Evolutionary conservation across 2,113 vertebrate genomes (phyloP).

Genomic region (Lipotes vexillifer): DNA sequence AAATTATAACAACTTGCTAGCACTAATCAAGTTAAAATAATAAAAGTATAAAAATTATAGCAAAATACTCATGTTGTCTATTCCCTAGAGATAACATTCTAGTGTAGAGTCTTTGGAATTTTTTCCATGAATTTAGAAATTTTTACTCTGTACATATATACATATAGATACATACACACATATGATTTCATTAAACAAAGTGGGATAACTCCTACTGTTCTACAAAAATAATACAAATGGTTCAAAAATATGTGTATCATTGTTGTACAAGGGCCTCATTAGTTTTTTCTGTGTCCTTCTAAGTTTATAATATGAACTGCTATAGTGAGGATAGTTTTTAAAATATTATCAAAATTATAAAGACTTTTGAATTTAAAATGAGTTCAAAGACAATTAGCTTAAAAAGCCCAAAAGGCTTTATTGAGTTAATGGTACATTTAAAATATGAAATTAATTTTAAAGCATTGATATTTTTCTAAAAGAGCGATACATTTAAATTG

Average conservation of each 20-base stretch:
- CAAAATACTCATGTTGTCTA: background rate
- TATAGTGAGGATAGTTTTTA: slow-evolving; percentile 45
- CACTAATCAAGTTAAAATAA: background rate
- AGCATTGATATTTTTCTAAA: slow-evolving; percentile 67
- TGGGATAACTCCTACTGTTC: background rate
- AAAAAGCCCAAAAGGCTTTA: slow-evolving; percentile 73
- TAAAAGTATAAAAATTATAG: background rate
- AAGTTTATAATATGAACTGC: slow-evolving; percentile 32
- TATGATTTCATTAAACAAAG: slow-evolving; percentile 17
- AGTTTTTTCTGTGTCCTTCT: slow-evolving; percentile 28
- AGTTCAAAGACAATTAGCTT: slow-evolving; percentile 75
- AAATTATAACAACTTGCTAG: background rate
- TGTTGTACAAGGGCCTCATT: background rate
- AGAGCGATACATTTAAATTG: slow-evolving; percentile 64
- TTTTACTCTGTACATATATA: background rate
- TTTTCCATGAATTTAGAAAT: background rate
- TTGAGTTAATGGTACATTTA: slow-evolving; percentile 67
- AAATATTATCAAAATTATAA: slow-evolving; percentile 73
- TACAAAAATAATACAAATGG: background rate
- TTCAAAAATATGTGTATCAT: slow-evolving; percentile 7
- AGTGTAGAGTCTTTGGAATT: background rate
- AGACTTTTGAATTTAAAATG: slow-evolving; percentile 71
- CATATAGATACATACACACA: background rate
- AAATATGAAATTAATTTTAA: slow-evolving; percentile 76
- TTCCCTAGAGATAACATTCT: background rate